Base-by-base conservation (phyloP, 1,140 invertebrate species). In the Mylabris phalerata region DNA sequence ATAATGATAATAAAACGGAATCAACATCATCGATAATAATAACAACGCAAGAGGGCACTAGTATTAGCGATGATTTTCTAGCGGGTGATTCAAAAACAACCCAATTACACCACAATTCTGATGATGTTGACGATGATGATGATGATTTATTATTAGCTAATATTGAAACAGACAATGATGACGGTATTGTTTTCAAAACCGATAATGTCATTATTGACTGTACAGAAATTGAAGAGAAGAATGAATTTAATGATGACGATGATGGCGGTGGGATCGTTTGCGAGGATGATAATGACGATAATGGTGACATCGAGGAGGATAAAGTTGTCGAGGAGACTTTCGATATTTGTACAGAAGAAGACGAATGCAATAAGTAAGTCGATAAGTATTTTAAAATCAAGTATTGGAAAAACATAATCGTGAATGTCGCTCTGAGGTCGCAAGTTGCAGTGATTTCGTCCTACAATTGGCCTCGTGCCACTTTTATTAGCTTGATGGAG, bases 381-480 rank as follows among this genome's bases (percentile, higher is more conserved):
- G 32, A 19, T 19, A 19, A 19, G 19, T 19, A 19, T 19, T 19
- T 19, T 19, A 19, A 19, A 19, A 19, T 19, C 19, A 19, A 19
- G 1, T 3, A 32, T 32, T 7, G 32, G 7, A 32, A 32, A 32
- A 32, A 4, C 7, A 32, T 32, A 19, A 19, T 19, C 19, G 4
- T 32, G 32, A 32, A 32, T 32, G 32, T 32, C 32, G 7, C 2
- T 5, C 0, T 7, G 32, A 32, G 32, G 32, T 32, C 32, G 32
- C 7, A 32, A 45, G 1, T 19, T 19, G 19, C 19, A 19, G 19
- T 19, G 46, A 27, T 57, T 56, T 57, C 32, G 55, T 48, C 48
- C 48, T 47, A 50, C 52, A 41, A 19, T 57, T 61, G 59, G 59
- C 59, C 54, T 52, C 55, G 54, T 61, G 59, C 59, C 59, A 61